Base-by-base conservation (phyloP, 2,888 invertebrate genomes). In the Ariolimax columbianus region DNA sequence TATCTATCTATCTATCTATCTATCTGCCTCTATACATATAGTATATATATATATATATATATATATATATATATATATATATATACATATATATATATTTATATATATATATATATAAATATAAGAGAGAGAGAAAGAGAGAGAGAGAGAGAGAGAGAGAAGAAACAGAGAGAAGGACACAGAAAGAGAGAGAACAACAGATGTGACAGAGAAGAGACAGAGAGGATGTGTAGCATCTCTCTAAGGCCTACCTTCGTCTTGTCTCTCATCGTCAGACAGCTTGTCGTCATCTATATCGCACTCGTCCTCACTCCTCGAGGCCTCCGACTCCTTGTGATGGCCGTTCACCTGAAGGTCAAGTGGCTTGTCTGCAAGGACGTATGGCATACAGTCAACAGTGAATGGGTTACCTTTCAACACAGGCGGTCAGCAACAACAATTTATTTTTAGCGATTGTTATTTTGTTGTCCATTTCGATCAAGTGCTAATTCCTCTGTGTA, bases 331-430 rank as follows among this genome's bases (percentile, higher is more conserved):
- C 36, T 88, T 86, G 77, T 89, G 87, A 75, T 91, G 90, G 4
- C 91, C 91, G 81, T 92, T 92, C 66, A 92, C 89, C 78, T 92
- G 91, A 38, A 92, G 89, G 73, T 92, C 91, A n/a, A 92, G 87
- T n/a, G 92, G 92, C 86, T 90, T 89, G 79, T 89, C 92, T 91
- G 81, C 26, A 87, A 38, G 43, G n/a, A n/a, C 3, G 11, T 7
- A n/a, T 55, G 23, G n/a, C 4, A 63, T 63, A n/a, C 0, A n/a
- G 55, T 11, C 23, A 63, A 47, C 47, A 47, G 47, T 47, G 14
- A 47, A 6, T 47, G 9, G 6, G 23, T n/a, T 0, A 6, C 26
- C 23, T 26, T n/a, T 0, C 6, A n/a, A 26, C n/a, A n/a, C 59
- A 63, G 59, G 6, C n/a, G 59, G n/a, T 4, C 4, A n/a, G 2